phyloP scores from a whole-genome alignment of 2,797 vertebrate species.

The Bradypus variegatus region DNA sequence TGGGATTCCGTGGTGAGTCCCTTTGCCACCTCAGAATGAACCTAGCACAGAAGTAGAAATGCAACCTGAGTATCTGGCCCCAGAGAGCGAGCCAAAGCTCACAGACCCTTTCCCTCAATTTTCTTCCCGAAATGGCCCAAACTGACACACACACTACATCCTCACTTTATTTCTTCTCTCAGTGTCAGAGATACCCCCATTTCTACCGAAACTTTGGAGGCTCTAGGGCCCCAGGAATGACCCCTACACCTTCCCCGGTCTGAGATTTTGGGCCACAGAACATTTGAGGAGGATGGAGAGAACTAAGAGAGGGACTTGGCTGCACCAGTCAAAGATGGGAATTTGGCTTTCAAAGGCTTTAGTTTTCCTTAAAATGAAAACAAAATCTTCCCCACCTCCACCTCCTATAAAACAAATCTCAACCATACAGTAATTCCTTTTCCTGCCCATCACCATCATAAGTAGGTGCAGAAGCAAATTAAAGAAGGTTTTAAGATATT shows the following conservation, averaged over 20 bases:
- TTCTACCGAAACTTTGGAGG: neutral
- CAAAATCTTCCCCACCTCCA: too few relatives aligned
- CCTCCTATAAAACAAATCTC: neutral
- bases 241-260: neutral
- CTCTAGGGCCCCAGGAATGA: neutral
- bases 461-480: neutral
- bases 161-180: neutral
- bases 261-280: neutral
- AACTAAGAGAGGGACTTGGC: neutral
- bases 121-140: neutral
- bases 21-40: neutral
- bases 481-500: neutral
- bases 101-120: neutral
- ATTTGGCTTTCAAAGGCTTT: neutral
- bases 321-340: neutral
- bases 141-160: neutral
- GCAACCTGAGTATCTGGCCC: neutral
- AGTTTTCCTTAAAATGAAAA: constrained; percentile 28
- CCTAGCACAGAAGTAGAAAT: neutral
- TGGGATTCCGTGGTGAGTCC: neutral
- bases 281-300: neutral
- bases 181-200: neutral
- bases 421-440: neutral
- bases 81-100: neutral
- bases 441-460: neutral